These are phyloP conservation scores for Crenuchus spilurus DNA, from an alignment of 2,797 vertebrate genomes.

Conservation along the genomic window DNA sequence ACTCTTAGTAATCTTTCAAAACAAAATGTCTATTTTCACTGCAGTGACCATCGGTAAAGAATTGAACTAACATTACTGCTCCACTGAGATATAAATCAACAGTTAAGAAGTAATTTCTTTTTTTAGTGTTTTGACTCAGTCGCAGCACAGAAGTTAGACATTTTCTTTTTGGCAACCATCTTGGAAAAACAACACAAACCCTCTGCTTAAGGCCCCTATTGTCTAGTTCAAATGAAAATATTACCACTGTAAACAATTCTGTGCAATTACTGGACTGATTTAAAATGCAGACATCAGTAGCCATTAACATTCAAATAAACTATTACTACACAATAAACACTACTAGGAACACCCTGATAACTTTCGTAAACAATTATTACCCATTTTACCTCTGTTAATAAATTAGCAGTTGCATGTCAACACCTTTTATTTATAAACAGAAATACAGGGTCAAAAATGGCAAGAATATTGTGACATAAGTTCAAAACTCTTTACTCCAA, in stretches of 20 bases:
- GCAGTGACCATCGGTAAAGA: not conserved
- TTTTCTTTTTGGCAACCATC: too few relatives aligned
- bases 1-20: too few relatives aligned
- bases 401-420: not conserved
- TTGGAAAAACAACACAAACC: too few relatives aligned
- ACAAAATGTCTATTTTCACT: too few relatives aligned
- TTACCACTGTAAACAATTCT: not conserved
- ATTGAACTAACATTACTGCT: not conserved
- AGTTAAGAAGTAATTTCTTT: slow-evolving; percentile 1
- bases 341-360: not conserved
- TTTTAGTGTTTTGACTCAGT: slow-evolving; percentile 3
- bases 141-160: too few relatives aligned
- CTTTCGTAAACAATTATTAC: not conserved
- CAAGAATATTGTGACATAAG: slow-evolving; percentile 3
- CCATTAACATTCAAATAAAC: not conserved
- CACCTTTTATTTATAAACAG: not conserved
- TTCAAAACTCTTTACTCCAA: slow-evolving; percentile 11
- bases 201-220: too few relatives aligned
- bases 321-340: too few relatives aligned
- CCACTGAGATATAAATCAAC: slow-evolving; percentile 3
- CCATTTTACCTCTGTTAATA: not conserved
- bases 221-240: not conserved
- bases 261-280: not conserved
- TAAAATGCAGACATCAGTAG: not conserved
- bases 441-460: not conserved